A percentile compares a stretch with the other conserved stretches of the same genome.
Evolutionary conservation across 2,113 vertebrate species (phyloP).

Genomic region (Sylvia atricapilla): DNA sequence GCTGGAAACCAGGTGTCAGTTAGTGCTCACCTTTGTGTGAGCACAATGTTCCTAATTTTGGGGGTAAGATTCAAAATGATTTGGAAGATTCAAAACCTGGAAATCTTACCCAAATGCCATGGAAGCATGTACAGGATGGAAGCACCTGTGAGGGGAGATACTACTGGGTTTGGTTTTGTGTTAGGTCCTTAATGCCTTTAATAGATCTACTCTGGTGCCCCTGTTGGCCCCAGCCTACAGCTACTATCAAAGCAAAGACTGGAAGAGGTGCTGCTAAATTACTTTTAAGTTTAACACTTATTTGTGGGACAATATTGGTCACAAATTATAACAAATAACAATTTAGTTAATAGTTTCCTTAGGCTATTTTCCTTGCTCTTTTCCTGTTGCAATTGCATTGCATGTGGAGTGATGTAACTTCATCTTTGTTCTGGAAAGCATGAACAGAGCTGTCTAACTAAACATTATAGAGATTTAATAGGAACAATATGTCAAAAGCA

Average conservation of each 20-base stretch:
- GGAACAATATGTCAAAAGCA: background rate
- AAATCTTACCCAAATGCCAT: background rate
- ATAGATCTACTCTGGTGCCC: background rate
- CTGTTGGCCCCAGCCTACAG: background rate
- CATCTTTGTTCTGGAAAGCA: background rate
- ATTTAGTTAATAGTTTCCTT: background rate
- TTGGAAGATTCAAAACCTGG: background rate
- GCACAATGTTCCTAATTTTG: background rate
- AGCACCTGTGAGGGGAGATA: background rate
- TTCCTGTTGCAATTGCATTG: background rate
- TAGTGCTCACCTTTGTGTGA: background rate
- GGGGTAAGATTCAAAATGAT: background rate
- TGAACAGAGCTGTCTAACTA: background rate
- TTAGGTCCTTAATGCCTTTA: background rate
- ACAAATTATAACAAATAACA: background rate
- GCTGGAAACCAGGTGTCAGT: background rate
- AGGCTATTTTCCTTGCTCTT: background rate
- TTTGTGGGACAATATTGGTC: background rate
- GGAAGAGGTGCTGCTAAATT: background rate
- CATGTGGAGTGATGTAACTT: background rate
- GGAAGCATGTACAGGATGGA: background rate
- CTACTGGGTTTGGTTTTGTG: background rate
- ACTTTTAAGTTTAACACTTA: background rate
- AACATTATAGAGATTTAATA: constrained; percentile 16
- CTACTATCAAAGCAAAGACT: background rate